Evolutionary conservation across 1,140 invertebrate genomes (phyloP).

Genomic region (Drosophila azteca): DNA sequence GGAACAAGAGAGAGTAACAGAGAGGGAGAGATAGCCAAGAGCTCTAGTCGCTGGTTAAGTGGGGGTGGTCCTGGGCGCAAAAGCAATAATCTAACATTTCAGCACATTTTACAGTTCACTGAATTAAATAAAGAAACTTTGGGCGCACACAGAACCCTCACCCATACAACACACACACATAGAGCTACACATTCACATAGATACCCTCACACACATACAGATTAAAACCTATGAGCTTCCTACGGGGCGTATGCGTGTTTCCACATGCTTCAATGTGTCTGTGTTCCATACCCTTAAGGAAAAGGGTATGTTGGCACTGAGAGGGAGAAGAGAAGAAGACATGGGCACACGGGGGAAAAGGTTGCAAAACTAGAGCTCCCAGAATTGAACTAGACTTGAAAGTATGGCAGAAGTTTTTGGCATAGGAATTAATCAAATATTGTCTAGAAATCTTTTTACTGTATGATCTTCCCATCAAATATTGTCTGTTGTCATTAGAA

Average conservation of each 20-base stretch:
- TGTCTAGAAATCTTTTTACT: too few species aligned
- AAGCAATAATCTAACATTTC: conserved; percentile 82
- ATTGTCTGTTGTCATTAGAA: too few species aligned
- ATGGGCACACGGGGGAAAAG: too few species aligned
- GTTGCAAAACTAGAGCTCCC: too few species aligned
- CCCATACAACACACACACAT: conserved; percentile 14
- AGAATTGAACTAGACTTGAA: too few species aligned
- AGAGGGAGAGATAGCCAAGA: conserved; percentile 35
- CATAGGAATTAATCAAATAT: too few species aligned
- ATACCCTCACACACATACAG: conserved; percentile 27
- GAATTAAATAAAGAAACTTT: conserved; percentile 82
- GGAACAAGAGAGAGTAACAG: conserved; percentile 1
- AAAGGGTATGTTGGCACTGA: too few species aligned
- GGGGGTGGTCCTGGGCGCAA: conserved; percentile 35
- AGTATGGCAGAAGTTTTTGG: too few species aligned
- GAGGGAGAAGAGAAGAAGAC: too few species aligned
- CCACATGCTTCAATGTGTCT: conserved; percentile 26
- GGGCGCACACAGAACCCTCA: conserved; percentile 50
- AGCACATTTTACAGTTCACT: conserved; percentile 82
- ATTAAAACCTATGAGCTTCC: conserved; percentile 51
- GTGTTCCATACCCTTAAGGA: too few species aligned
- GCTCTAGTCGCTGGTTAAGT: conserved; percentile 50
- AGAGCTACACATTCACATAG: conserved; percentile 8
- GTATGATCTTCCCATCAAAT: too few species aligned
- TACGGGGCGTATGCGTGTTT: conserved; percentile 54